These are phyloP conservation scores for Tribolium castaneum DNA, from an alignment of 1,140 invertebrate genomes.

Conservation along the genomic window DNA sequence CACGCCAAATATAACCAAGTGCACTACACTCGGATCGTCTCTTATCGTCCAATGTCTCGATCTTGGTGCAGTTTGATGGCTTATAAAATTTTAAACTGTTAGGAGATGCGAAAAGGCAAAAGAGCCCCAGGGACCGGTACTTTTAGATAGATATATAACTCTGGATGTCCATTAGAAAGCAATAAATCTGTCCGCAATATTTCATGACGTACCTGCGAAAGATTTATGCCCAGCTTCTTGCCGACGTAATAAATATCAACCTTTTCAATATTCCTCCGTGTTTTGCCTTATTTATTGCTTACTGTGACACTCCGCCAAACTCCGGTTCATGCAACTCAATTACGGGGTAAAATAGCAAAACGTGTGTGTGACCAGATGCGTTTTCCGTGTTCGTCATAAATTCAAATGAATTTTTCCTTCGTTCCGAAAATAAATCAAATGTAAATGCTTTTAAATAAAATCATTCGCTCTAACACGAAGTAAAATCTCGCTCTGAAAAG, in stretches of 20 bases:
- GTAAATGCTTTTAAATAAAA: no score
- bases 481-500: neutral
- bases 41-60: neutral
- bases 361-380: neutral
- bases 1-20: neutral
- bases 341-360: neutral
- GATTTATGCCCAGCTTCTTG: constrained; percentile 44
- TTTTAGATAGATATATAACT: constrained; percentile 45
- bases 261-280: constrained; percentile 39
- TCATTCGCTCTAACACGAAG: neutral
- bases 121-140: neutral
- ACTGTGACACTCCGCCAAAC: neutral
- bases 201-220: constrained; percentile 44
- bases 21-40: neutral
- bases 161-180: constrained; percentile 44
- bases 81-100: constrained; percentile 25
- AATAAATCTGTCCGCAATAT: constrained; percentile 46
- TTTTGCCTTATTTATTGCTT: constrained; percentile 31
- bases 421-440: no score
- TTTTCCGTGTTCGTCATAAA: neutral
- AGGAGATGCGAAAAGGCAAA: constrained; percentile 12
- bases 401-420: no score
- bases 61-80: neutral
- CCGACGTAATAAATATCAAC: constrained; percentile 36
- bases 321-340: neutral